A percentile compares a stretch with the other conserved stretches of the same genome.
phyloP scores from a whole-genome alignment of 2,797 vertebrate genomes.

The Capromys pilorides region DNA sequence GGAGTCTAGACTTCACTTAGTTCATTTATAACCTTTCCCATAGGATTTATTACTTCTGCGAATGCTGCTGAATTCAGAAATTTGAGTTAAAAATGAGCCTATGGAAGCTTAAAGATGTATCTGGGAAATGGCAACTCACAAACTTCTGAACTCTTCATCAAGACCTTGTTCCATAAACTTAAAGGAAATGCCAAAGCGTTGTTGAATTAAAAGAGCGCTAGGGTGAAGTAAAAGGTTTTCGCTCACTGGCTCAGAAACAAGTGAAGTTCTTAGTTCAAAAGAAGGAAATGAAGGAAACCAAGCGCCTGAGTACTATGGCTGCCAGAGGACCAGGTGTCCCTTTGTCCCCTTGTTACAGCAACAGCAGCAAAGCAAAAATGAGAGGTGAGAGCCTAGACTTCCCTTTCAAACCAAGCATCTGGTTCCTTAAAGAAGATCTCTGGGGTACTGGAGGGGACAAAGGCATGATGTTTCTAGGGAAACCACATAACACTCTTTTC shows the following conservation, averaged over 20 bases:
- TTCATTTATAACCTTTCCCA: background rate
- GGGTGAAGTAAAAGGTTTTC: background rate
- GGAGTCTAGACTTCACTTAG: background rate
- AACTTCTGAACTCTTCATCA: background rate
- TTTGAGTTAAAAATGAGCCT: background rate
- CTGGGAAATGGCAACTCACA: background rate
- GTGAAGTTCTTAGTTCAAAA: background rate
- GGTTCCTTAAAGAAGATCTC: background rate
- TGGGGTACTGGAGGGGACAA: background rate
- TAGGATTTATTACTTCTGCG: background rate
- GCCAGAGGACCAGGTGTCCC: background rate
- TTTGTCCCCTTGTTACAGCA: background rate
- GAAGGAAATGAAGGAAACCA: background rate
- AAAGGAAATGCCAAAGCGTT: background rate
- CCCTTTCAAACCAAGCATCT: background rate
- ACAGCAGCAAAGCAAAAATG: background rate
- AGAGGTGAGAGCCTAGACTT: background rate
- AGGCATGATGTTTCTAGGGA: background rate
- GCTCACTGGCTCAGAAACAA: background rate
- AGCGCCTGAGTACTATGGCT: background rate
- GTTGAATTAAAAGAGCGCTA: background rate
- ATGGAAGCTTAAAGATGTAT: background rate
- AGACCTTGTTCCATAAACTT: background rate
- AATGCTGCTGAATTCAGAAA: background rate
- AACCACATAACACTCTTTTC: background rate